Percentiles rank a stretch among this genome's conserved stretches.
phyloP scores from a whole-genome alignment of 1,140 invertebrate genomes.

The Nomia melanderi region DNA sequence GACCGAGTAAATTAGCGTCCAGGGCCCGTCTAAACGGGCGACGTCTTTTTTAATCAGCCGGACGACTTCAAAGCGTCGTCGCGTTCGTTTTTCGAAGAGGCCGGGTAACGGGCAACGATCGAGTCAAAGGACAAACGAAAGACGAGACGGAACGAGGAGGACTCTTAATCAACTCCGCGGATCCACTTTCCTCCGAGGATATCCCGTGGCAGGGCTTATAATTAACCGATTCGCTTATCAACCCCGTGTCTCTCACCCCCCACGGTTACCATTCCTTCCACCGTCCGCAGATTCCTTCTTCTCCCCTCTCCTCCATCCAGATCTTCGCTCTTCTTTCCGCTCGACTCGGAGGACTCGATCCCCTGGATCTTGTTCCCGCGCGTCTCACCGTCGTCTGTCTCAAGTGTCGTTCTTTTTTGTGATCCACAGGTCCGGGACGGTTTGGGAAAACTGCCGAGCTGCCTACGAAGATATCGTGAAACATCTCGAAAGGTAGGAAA shows the following conservation, averaged over 20 bases:
- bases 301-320: background rate
- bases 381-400: constrained; percentile 23
- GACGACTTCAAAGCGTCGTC: constrained; percentile 71
- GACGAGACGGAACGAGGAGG: constrained; percentile 48
- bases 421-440: constrained; percentile 88
- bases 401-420: constrained; percentile 72
- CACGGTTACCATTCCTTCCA: background rate
- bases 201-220: constrained; percentile 48
- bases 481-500: constrained; percentile 92
- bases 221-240: constrained; percentile 65
- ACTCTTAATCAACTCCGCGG: constrained; percentile 71
- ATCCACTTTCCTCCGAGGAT: constrained; percentile 53
- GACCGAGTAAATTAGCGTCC: constrained; percentile 39
- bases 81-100: constrained; percentile 50
- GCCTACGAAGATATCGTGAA: constrained; percentile 96
- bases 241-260: constrained; percentile 13
- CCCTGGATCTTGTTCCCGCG: no score
- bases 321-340: constrained; percentile 11
- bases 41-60: constrained; percentile 77
- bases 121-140: constrained; percentile 70
- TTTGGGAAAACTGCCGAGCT: constrained; percentile 96
- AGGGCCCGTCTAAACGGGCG: constrained; percentile 29
- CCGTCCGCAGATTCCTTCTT: background rate
- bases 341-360: no score
- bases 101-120: constrained; percentile 60